These are phyloP conservation scores for Azemiops feae DNA, from an alignment of 2,113 vertebrate genomes.

Conservation along the genomic window DNA sequence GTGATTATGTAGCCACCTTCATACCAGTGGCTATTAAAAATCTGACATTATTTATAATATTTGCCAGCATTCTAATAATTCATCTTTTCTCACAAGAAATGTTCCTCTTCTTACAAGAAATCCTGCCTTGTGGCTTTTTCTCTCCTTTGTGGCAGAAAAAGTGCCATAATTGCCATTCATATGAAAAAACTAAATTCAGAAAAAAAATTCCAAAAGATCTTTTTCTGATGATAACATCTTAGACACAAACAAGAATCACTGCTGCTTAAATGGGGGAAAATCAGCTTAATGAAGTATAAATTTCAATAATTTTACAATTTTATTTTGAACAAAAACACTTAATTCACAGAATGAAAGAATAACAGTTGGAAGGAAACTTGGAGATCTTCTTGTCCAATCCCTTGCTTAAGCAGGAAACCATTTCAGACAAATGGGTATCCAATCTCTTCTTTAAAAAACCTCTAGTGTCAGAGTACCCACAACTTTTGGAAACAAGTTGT, in stretches of 20 bases:
- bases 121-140: neutral
- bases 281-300: neutral
- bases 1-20: conserved; percentile 27
- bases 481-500: neutral
- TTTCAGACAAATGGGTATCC: neutral
- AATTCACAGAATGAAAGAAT: neutral
- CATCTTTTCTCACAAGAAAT: neutral
- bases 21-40: conserved; percentile 15
- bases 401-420: neutral
- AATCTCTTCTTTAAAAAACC: neutral
- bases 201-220: neutral
- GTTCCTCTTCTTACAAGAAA: neutral
- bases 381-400: neutral
- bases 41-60: conserved; percentile 12
- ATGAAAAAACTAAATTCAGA: neutral
- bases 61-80: conserved; percentile 13
- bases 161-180: neutral
- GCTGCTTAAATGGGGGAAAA: neutral
- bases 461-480: neutral
- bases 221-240: neutral
- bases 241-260: neutral
- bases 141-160: neutral
- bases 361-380: neutral
- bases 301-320: neutral
- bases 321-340: neutral